Evolutionary conservation across 2,888 invertebrate genomes (phyloP), one percentile per base, ranked within the genome.

Genomic region (Drosophila subquinaria): DNA sequence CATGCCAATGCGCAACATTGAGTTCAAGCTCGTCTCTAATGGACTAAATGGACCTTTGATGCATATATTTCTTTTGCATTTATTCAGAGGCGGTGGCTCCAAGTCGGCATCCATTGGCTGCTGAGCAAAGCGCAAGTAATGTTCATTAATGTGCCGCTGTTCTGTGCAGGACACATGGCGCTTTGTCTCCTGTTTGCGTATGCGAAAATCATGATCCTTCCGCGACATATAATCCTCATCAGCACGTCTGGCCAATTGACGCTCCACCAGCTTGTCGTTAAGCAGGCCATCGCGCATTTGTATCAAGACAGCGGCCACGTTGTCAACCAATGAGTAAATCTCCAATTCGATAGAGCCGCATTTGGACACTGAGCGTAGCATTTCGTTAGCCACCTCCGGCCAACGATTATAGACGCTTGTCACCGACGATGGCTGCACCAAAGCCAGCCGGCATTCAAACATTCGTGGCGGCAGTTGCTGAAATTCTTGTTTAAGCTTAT

Each of bases 31-130:
- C 76, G 96, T 95, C 92, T 98, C 98, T 74, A 98, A 92, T 0
- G 98, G 98, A 88, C 96, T 96, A 84, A 90, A 94, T 0, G 98
- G 98, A 3, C 98, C 98, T 64, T 94, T 95, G 9, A 98, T 63
- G n/a, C 74, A 76, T 10, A 91, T 69, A 0, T 69, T 60, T 35
- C 75, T 73, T 6, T 76, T 81, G 64, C 92, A 92, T 33, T 70
- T 73, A 4, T 87, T 60, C 3, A 61, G 50, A n/a, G 92, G 90
- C 33, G 92, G 92, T 4, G 92, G 88, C 13, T 84, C 76, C 5
- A 92, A 70, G 30, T 93, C 82, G 81, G 92, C 15, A 90, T 89
- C 82, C 90, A 93, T 1, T 76, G 91, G 77, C 82, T 82, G 84
- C 55, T 89, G 90, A 43, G 78, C 77, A 1, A 83, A 83, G 11